Percentiles rank a stretch among this genome's conserved stretches.
Evolutionary conservation across 2,888 invertebrate genomes (phyloP).

Genomic region (Eurois occulta): DNA sequence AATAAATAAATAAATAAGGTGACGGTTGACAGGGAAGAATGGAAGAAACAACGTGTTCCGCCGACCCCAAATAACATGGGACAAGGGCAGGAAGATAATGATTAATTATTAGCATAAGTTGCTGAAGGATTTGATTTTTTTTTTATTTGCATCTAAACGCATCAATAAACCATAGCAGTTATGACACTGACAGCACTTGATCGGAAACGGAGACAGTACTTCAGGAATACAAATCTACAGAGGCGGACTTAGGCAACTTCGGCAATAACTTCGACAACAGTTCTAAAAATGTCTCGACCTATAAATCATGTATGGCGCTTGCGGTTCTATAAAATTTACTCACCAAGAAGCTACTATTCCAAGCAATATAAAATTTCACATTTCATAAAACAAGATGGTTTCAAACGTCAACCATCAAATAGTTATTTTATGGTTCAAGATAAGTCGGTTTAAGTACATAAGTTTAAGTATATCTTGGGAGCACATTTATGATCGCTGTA

Average conservation of each 20-base stretch:
- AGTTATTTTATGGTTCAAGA: constrained; percentile 56
- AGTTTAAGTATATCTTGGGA: constrained; percentile 41
- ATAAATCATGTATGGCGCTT: neutral
- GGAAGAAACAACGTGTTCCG: too few relatives aligned
- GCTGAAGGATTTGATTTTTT: neutral
- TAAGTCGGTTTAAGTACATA: constrained; percentile 48
- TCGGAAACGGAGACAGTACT: too few relatives aligned
- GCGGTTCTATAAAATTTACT: constrained; percentile 7
- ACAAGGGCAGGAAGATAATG: too few relatives aligned
- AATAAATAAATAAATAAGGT: too few relatives aligned
- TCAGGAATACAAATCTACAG: too few relatives aligned
- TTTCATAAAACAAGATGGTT: constrained; percentile 53
- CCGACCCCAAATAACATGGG: too few relatives aligned
- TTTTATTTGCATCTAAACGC: too few relatives aligned
- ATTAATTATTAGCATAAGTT: neutral
- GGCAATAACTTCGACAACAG: too few relatives aligned
- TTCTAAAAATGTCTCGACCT: neutral
- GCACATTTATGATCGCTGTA: constrained; percentile 57
- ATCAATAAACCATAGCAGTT: too few relatives aligned
- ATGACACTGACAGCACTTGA: too few relatives aligned
- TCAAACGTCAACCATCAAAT: constrained; percentile 50
- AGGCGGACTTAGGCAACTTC: neutral
- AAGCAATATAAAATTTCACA: constrained; percentile 40
- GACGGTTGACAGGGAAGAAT: too few relatives aligned
- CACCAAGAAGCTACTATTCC: neutral